Percentiles rank a stretch among this genome's conserved stretches.
phyloP scores from a whole-genome alignment of 2,113 vertebrate species.

The Ahaetulla prasina region DNA sequence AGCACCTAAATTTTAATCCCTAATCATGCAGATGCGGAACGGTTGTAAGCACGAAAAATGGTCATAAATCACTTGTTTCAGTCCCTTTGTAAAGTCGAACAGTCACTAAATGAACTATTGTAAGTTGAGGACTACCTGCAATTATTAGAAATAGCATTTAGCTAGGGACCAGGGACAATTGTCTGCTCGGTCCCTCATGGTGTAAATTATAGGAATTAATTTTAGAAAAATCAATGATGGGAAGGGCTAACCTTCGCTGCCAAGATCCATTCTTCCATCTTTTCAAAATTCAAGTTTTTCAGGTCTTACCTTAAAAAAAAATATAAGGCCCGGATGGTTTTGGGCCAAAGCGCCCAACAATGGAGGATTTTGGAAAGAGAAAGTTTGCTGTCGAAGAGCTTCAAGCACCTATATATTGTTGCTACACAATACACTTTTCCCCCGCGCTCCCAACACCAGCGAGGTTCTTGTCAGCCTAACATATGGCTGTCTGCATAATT shows the following conservation, averaged over 20 bases:
- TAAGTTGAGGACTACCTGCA: neutral
- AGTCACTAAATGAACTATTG: too few species aligned
- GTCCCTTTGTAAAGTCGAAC: too few species aligned
- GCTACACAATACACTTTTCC: neutral
- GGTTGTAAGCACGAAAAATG: too few species aligned
- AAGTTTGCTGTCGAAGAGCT: neutral
- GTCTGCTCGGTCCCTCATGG: neutral
- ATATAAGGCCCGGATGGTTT: neutral
- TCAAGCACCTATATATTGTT: neutral
- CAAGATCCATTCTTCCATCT: neutral
- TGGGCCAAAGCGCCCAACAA: neutral
- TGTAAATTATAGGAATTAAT: neutral
- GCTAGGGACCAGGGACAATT: neutral
- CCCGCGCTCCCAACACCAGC: conserved; percentile 5
- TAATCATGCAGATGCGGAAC: too few species aligned
- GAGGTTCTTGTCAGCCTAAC: conserved; percentile 40
- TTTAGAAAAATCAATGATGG: too few species aligned
- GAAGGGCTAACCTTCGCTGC: neutral
- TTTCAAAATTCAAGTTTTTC: neutral
- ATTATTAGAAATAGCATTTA: neutral
- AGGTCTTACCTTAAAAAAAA: neutral
- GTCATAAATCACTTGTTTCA: too few species aligned
- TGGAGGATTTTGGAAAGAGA: neutral
- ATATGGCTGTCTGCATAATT: conserved; percentile 22
- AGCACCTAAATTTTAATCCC: too few species aligned